Percentiles rank a stretch among this genome's conserved stretches.
Evolutionary conservation across 1,140 invertebrate species (phyloP).

Genomic region (Aphelenchoides avenae): DNA sequence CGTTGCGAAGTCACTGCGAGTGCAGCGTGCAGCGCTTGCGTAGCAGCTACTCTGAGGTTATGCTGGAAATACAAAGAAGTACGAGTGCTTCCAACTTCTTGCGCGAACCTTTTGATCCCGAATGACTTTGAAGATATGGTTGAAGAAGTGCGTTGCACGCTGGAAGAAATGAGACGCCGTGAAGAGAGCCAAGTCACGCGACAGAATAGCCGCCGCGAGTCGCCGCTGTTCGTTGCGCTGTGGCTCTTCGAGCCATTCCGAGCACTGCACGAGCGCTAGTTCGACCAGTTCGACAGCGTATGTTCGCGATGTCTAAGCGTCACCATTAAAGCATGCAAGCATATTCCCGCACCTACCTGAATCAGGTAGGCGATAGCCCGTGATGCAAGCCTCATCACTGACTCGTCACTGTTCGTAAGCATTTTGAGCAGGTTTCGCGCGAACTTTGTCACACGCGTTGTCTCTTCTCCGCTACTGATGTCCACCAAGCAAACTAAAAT

Average conservation of each 20-base stretch:
- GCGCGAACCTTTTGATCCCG: conserved; percentile 75
- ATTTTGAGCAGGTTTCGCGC: conserved; percentile 37
- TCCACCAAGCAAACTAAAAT: conserved; percentile 40
- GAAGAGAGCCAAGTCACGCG: conserved; percentile 86
- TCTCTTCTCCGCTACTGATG: conserved; percentile 24
- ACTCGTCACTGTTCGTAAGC: conserved; percentile 27
- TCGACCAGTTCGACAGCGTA: conserved; percentile 49
- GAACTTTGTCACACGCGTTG: conserved; percentile 29
- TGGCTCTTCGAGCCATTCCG: conserved; percentile 38
- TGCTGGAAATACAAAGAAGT: conserved; percentile 61
- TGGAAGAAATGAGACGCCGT: conserved; percentile 98
- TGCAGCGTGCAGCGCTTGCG: conserved; percentile 83
- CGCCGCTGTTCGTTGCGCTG: conserved; percentile 21
- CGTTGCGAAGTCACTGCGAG: conserved; percentile 87
- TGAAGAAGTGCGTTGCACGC: conserved; percentile 91
- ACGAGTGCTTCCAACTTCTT: too few relatives aligned
- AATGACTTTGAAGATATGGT: conserved; percentile 82
- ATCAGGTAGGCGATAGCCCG: conserved; percentile 45
- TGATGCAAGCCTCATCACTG: conserved; percentile 30
- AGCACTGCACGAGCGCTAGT: conserved; percentile 34
- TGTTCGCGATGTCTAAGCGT: conserved; percentile 44
- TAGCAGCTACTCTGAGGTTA: conserved; percentile 83
- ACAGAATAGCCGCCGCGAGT: conserved; percentile 67
- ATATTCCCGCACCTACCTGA: conserved; percentile 25
- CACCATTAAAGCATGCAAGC: conserved; percentile 12